Evolutionary conservation across 2,797 vertebrate species (phyloP), one percentile per base, ranked within the genome.

Genomic region (Nyctalus aviator): DNA sequence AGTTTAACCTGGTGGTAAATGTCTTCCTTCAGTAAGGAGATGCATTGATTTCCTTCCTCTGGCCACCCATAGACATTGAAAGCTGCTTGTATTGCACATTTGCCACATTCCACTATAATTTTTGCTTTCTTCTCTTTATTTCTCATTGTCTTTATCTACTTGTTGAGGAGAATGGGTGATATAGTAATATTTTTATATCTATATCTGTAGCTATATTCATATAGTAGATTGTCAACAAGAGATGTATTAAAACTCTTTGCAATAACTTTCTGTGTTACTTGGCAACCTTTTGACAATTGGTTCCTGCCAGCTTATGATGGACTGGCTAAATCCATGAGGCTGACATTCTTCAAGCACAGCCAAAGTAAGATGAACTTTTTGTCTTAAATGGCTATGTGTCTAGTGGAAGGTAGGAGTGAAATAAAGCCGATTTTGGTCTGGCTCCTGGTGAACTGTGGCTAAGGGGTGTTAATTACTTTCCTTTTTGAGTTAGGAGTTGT

Each of bases 291-390:
- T 78, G 68, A 91, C 41, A 84, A 20, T 62, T 95, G 55, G 68
- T 95, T 86, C 44, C 44, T 93, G 59, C 27, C 14, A 81, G 59
- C 6, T 72, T 66, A 21, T 64, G 55, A 72, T 46, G 37, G 21
- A 87, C 69, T 77, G 48, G 66, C 75, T 92, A 90, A 91, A 78
- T 84, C 41, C 25, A 48, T 0, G 8, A 93, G 68, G 46, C 21
- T 75, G 71, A 79, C 77, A 77, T 27, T 84, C 53, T 86, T 81
- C 30, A 73, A 95, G 62, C 30, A 69, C 12, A 95, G 66, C 12
- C 57, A 91, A 89, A 91, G 46, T 55, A 77, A 88, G 75, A 85
- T 46, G 62, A 93, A 82, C 18, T 32, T 72, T 76, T 81, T 59
- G 50, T 69, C 64, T 93, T 93, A 87, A 87, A 71, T 73, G 44